Base-by-base conservation (phyloP, 1,140 invertebrate species). In the Parasteatoda tepidariorum region DNA sequence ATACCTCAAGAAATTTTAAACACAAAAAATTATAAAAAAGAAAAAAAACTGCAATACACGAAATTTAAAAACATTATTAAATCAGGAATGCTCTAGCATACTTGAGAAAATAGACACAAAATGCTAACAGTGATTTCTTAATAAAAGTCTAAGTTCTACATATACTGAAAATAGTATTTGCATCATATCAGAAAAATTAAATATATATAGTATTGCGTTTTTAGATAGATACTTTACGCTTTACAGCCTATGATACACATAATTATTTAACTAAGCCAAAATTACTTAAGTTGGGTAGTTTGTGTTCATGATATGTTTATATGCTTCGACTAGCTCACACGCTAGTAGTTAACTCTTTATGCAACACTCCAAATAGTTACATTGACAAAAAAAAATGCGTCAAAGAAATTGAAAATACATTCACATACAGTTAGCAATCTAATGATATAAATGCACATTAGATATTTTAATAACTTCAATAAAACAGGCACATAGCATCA, bases 111-210 rank as follows among this genome's bases (percentile, higher is more conserved):
- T 54, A 31, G 28, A 71, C 18, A 71, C 18, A 54, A 55, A n/a
- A n/a, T 62, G 28, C 55, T 75, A 75, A 75, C 31, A 75, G 57
- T 57, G 61, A 66, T 34, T 22, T 75, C n/a, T 59, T 61, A 15
- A 61, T 31, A 5, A 61, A 61, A 71, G 34, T 55, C 28, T 41
- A 61, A 59, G 41, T n/a, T 41, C 71, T 75, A 75, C 71, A 75
- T 24, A 64, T 76, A 64, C 54, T 64, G 74, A 76, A 76, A 76
- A 76, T 76, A 76, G 74, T 64, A 66, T 76, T 64, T 76, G 22
- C 61, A 64, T 75, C 22, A 55, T 31, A 59, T 74, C 22, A 59
- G 48, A 30, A 55, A 54, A 74, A 71, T 41, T 71, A 71, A 67
- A 34, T 67, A 31, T 74, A 74, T 31, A 34, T 61, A 74, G 54